Evolutionary conservation across 2,888 invertebrate species (phyloP).

Genomic region (Megastigmus dorsalis): DNA sequence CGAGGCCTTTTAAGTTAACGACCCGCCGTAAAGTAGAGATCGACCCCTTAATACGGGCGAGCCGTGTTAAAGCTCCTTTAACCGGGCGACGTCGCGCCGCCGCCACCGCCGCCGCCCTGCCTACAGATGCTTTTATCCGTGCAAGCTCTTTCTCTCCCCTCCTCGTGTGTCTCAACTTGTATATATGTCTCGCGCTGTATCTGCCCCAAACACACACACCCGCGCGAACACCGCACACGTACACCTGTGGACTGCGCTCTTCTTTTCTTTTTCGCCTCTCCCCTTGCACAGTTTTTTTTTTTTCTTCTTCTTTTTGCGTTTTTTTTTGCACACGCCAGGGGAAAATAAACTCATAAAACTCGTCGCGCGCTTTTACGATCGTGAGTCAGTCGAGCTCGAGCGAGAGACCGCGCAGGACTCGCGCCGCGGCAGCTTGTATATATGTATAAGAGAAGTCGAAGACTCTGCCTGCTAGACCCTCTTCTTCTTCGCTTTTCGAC

Average conservation of each 20-base stretch:
- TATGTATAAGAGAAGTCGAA: no score
- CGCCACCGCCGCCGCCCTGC: neutral
- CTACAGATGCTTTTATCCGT: conserved; percentile 28
- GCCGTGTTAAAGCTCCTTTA: conserved; percentile 36
- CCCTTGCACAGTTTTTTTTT: no score
- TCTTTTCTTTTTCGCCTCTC: neutral
- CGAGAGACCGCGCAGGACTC: neutral
- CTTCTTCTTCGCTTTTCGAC: no score
- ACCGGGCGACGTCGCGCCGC: no score
- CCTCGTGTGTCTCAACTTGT: neutral
- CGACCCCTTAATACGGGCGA: conserved; percentile 52
- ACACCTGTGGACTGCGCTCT: neutral
- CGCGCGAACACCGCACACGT: neutral
- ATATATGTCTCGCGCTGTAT: neutral
- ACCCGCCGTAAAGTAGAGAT: conserved; percentile 57
- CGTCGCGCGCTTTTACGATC: conserved; percentile 47
- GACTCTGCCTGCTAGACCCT: no score
- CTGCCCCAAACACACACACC: neutral
- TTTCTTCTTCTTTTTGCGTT: no score
- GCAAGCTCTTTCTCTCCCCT: neutral
- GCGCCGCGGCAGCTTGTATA: neutral
- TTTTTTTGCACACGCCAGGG: conserved; percentile 29
- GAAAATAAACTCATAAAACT: conserved; percentile 53
- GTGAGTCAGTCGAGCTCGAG: conserved; percentile 21
- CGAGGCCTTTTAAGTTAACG: conserved; percentile 60